Conservation (phyloP, 2,113 vertebrate genomes). For the Tinamus guttatus region DNA sequence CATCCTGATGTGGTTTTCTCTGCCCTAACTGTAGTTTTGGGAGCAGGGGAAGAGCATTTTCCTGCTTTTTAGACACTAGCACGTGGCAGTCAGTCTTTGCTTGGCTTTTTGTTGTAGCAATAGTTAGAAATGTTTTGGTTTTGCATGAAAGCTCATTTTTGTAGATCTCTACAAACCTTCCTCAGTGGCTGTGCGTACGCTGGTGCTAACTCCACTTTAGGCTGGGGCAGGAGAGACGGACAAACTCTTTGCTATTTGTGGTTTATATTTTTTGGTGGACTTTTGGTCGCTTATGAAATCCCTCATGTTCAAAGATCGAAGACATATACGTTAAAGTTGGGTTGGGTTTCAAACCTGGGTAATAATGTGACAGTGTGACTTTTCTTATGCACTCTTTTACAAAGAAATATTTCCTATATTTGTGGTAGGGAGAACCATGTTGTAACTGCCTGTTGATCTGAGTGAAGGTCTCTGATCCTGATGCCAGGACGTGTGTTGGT, state of each 20-base stretch:
- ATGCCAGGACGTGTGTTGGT: accelerated
- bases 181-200: not conserved
- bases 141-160: accelerated
- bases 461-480: not conserved
- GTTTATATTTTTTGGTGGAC: too few relatives aligned
- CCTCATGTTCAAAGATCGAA: not conserved
- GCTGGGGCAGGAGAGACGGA: not conserved
- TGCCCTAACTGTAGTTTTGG: not conserved
- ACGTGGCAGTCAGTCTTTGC: not conserved
- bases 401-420: not conserved
- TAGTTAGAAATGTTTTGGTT: not conserved
- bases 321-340: not conserved
- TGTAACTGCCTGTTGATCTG: not conserved
- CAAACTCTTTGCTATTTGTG: not conserved
- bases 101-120: not conserved
- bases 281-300: not conserved
- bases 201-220: not conserved
- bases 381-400: too few relatives aligned
- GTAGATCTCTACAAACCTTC: not conserved
- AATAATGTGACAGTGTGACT: accelerated
- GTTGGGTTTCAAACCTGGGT: not conserved
- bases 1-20: not conserved
- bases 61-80: not conserved
- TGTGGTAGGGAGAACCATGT: too few relatives aligned
- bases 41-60: not conserved